These are phyloP conservation scores for Sebastolobus altivelis DNA, from an alignment of 2,797 vertebrate species.

Conservation along the genomic window DNA sequence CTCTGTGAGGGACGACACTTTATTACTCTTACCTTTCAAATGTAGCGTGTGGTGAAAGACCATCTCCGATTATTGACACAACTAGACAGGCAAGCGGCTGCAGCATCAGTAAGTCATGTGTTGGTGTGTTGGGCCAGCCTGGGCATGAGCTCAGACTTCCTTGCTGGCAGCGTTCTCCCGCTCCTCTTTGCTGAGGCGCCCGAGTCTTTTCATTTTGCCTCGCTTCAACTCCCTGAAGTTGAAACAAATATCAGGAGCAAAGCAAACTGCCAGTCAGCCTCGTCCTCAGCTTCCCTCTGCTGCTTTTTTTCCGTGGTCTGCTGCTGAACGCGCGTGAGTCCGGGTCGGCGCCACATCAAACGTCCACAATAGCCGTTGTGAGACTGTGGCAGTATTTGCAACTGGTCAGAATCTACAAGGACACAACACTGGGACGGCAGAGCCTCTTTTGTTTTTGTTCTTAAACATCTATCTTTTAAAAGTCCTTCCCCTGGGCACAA, in stretches of 20 bases:
- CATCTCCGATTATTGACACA: not conserved
- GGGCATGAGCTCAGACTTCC: not conserved
- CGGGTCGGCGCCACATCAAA: conserved; percentile 14
- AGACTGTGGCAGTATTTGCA: not conserved
- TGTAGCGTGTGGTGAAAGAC: not conserved
- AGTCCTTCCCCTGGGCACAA: not conserved
- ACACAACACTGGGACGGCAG: not conserved
- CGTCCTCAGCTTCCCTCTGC: conserved; percentile 4
- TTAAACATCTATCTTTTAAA: not conserved
- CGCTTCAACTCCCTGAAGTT: conserved; percentile 7
- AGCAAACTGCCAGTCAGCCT: conserved; percentile 33
- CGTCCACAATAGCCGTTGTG: not conserved
- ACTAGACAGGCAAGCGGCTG: not conserved
- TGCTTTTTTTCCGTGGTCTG: not conserved
- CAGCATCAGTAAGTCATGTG: not conserved
- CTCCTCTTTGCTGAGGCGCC: not conserved
- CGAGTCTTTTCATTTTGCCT: not conserved
- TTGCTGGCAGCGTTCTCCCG: not conserved
- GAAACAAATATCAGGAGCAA: conserved; percentile 28
- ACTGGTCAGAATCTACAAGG: not conserved
- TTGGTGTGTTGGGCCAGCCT: not conserved
- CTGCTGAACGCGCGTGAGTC: conserved; percentile 1
- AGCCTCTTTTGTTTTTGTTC: not conserved
- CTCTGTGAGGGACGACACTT: not conserved
- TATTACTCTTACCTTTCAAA: not conserved